Evolutionary conservation across 2,888 invertebrate genomes (phyloP).

Genomic region (Agrilus mali): DNA sequence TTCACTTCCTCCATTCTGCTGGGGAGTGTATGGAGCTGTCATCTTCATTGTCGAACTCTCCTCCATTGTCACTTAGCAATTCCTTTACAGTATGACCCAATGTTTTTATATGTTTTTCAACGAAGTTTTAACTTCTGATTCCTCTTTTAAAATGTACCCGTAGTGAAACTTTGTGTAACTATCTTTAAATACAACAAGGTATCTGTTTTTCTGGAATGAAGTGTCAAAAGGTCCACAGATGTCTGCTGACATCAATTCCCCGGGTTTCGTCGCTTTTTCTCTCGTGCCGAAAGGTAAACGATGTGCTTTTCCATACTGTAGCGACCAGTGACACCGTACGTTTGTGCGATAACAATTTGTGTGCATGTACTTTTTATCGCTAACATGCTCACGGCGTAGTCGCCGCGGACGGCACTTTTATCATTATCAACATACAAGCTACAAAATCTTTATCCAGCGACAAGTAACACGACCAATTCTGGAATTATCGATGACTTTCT

Average conservation of each 20-base stretch:
- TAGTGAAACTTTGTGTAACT: conserved; percentile 18
- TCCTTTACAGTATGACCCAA: conserved; percentile 18
- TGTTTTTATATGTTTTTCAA: conserved; percentile 14
- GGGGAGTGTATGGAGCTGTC: conserved; percentile 15
- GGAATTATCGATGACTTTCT: too few species aligned
- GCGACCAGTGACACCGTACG: too few species aligned
- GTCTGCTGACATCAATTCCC: conserved; percentile 19
- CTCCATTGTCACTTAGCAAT: conserved; percentile 20
- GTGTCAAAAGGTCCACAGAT: conserved; percentile 16
- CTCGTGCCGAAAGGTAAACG: conserved; percentile 18
- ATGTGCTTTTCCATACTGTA: conserved; percentile 20
- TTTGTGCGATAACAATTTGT: too few species aligned
- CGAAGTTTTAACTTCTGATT: conserved; percentile 16
- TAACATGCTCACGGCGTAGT: too few species aligned
- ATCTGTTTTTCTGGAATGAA: conserved; percentile 12
- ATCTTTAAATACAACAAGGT: conserved; percentile 10
- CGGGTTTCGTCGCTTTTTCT: conserved; percentile 12
- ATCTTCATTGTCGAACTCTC: conserved; percentile 20
- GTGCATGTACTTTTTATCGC: too few species aligned
- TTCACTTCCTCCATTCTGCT: conserved; percentile 16
- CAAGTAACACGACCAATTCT: too few species aligned
- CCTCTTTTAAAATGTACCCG: conserved; percentile 13
- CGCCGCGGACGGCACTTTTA: too few species aligned
- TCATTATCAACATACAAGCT: too few species aligned
- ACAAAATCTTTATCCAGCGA: too few species aligned